Conservation (phyloP, 2,797 vertebrate species). For the Acrossocheilus wenchowensis region DNA sequence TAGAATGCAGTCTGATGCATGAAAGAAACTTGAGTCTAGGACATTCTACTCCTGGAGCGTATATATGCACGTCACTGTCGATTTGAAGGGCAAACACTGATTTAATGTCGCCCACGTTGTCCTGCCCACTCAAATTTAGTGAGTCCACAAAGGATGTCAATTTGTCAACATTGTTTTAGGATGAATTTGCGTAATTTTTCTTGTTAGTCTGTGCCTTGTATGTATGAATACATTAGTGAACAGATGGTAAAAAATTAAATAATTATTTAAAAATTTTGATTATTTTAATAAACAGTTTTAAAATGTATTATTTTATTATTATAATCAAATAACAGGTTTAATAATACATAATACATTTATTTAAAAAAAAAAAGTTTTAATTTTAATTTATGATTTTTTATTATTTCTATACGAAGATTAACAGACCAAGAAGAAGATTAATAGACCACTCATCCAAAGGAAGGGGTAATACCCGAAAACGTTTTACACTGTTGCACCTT, state of each 20-base stretch:
- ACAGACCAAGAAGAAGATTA: too few relatives aligned
- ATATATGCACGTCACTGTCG: constrained; percentile 9
- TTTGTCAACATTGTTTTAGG: constrained; percentile 11
- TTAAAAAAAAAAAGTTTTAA: too few relatives aligned
- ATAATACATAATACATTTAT: background rate
- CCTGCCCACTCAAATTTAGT: constrained; percentile 38
- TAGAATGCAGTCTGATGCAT: background rate
- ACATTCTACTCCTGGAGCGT: constrained; percentile 16
- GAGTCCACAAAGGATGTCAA: background rate
- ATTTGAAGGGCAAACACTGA: constrained; percentile 39
- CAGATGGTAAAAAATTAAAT: background rate
- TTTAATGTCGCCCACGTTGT: constrained; percentile 36
- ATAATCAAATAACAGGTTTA: background rate
- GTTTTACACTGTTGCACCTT: too few relatives aligned
- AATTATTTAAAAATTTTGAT: background rate
- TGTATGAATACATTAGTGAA: background rate
- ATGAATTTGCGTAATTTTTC: constrained; percentile 5
- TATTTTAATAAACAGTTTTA: background rate
- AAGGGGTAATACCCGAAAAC: too few relatives aligned
- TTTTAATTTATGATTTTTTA: too few relatives aligned
- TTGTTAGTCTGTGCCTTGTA: background rate
- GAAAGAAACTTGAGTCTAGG: constrained; percentile 23
- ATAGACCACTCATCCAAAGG: too few relatives aligned
- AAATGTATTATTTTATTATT: background rate
- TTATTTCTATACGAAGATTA: too few relatives aligned